Base-by-base conservation (phyloP, 2,113 vertebrate species). In the Lepus timidus region DNA sequence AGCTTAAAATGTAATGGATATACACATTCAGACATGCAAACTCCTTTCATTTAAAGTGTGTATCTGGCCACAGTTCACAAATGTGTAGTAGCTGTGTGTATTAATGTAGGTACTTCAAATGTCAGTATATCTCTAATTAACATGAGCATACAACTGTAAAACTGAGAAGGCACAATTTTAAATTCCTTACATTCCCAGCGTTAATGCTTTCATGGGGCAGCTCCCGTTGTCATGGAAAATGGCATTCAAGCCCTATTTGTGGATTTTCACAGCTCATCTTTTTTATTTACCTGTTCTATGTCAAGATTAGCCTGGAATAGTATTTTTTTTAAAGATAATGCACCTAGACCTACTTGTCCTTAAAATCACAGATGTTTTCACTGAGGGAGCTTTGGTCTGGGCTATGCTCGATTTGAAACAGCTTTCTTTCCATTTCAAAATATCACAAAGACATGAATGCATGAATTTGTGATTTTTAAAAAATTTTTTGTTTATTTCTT, bases 291-390 rank as follows among this genome's bases (percentile, higher is more conserved):
- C 93, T 98, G 95, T 83, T 96, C 90, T 97, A 98, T 97, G 96
- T 97, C 97, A 98, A 94, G 97, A 97, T 96, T 96, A 97, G 96
- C 84, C 94, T 98, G 92, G 96, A 97, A 96, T 96, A 98, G 98
- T 91, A 96, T 97, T 96, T 58, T 58, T 98, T 98, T 97, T 96
- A 96, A 96, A 93, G 52, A 95, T 70, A 76, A 74, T 97, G 93
- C 83, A 96, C 93, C 98, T 97, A 97, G 90, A 98, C 95, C 96
- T 97, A 86, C 96, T 97, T 96, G 97, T 97, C 96, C 97, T 98
- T 93, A 97, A 95, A 97, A 97, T 98, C 92, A 88, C 90, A 95
- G 96, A 93, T 81, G 76, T 92, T 95, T 97, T 98, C 93, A 97
- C 92, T 92, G 88, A 91, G 51, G 49, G 71, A 88, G 93, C 94